A percentile compares a stretch with the other conserved stretches of the same genome.
Evolutionary conservation across 2,113 vertebrate genomes (phyloP).

Genomic region (Psophia crepitans): DNA sequence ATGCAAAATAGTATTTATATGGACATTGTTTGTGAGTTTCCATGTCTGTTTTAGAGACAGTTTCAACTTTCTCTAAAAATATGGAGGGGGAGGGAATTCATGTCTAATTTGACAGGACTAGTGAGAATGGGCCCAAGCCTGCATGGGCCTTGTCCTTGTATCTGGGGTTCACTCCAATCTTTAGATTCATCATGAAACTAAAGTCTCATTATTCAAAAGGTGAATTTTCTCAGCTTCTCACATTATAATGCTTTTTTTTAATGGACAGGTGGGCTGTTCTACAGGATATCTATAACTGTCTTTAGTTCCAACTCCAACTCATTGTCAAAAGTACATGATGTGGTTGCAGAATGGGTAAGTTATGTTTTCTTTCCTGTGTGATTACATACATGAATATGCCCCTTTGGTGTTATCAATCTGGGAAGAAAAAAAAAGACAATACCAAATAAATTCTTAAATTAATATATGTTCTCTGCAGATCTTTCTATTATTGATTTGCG

Average conservation of each 20-base stretch:
- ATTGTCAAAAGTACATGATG: slow-evolving; percentile 66
- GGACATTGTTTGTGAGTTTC: not conserved
- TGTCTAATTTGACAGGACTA: not conserved
- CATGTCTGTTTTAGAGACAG: no score
- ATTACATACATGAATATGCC: not conserved
- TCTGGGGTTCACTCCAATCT: not conserved
- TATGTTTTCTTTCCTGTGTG: not conserved
- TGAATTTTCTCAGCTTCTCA: slow-evolving; percentile 1
- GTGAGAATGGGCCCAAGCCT: not conserved
- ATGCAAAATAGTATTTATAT: not conserved
- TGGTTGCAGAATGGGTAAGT: slow-evolving; percentile 85
- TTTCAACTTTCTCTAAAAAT: not conserved
- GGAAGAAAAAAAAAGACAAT: not conserved
- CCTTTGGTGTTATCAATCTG: not conserved
- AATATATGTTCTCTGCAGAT: not conserved
- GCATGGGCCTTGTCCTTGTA: not conserved
- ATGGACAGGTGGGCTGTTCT: slow-evolving; percentile 84
- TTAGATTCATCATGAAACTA: not conserved
- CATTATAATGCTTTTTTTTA: slow-evolving; percentile 32
- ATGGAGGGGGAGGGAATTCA: not conserved
- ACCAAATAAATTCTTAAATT: not conserved
- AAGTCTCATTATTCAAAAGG: not conserved
- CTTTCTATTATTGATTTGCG: not conserved
- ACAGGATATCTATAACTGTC: slow-evolving; percentile 80
- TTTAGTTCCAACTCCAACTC: slow-evolving; percentile 48